phyloP scores from a whole-genome alignment of 2,797 vertebrate genomes.

The Xerus rutilus region DNA sequence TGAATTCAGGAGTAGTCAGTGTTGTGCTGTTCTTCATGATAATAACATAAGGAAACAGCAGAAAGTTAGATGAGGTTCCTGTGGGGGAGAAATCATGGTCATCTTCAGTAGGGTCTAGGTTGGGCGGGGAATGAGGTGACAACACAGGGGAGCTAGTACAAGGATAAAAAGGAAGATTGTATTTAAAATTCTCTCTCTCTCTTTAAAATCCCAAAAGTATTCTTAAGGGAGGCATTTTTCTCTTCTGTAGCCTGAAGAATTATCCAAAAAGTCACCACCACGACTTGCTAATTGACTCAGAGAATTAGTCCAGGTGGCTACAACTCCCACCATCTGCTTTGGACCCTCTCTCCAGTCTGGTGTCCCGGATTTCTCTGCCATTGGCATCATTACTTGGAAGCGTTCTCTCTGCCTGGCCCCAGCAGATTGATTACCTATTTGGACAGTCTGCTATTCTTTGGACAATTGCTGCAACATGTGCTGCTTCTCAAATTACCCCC shows the following conservation, averaged over 20 bases:
- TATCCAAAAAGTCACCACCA: neutral
- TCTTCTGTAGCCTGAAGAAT: neutral
- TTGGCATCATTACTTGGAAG: constrained; percentile 69
- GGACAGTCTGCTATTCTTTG: constrained; percentile 57
- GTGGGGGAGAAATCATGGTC: neutral
- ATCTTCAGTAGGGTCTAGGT: fast-evolving
- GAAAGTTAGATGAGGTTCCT: neutral
- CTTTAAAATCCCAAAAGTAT: neutral
- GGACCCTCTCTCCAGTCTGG: constrained; percentile 54
- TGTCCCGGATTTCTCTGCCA: constrained; percentile 63
- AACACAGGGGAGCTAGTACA: neutral
- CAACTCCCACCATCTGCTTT: constrained; percentile 73
- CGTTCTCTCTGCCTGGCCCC: constrained; percentile 28
- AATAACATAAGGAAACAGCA: neutral
- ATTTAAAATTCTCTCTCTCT: neutral
- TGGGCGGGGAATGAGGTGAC: neutral
- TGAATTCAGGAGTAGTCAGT: neutral
- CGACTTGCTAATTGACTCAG: constrained; percentile 58
- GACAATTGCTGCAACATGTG: constrained; percentile 40
- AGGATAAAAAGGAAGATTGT: neutral
- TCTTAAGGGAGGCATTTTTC: neutral
- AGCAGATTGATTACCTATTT: constrained; percentile 79
- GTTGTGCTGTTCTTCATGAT: fast-evolving
- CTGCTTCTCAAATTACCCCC: constrained; percentile 56
- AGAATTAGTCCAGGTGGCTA: constrained; percentile 74